Percentiles rank a stretch among this genome's conserved stretches.
Conservation (phyloP, 1,140 invertebrate genomes). For the Drosophila pectinifera region DNA sequence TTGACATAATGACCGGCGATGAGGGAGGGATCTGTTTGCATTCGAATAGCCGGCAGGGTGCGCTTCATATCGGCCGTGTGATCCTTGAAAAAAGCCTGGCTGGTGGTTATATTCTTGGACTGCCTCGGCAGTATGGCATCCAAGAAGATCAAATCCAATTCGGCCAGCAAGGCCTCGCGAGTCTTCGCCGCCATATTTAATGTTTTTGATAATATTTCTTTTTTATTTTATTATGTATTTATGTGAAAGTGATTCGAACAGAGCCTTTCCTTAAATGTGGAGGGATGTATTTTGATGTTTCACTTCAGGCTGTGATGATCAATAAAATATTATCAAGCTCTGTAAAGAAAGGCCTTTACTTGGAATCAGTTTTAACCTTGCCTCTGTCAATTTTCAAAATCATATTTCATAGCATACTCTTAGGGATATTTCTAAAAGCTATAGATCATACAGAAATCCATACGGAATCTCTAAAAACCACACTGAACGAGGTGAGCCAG, state of each 20-base stretch:
- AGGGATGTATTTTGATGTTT: neutral
- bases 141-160: slow-evolving; percentile 43
- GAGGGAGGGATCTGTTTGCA: slow-evolving; percentile 54
- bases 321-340: neutral
- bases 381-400: too few species aligned
- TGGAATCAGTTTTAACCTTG: too few species aligned
- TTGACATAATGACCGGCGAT: slow-evolving; percentile 61
- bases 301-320: neutral
- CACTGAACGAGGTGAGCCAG: too few species aligned
- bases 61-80: slow-evolving; percentile 20
- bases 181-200: slow-evolving; percentile 18
- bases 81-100: slow-evolving; percentile 39
- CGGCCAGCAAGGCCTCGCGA: neutral
- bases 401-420: neutral
- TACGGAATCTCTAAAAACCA: too few species aligned
- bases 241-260: slow-evolving; percentile 1
- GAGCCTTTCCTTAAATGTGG: neutral
- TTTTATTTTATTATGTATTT: too few species aligned
- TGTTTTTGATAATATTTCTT: neutral
- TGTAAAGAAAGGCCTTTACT: too few species aligned
- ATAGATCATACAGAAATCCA: too few species aligned
- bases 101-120: slow-evolving; percentile 22
- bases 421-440: neutral
- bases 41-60: neutral
- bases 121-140: slow-evolving; percentile 35